Percentiles rank a stretch among this genome's conserved stretches.
Evolutionary conservation across 2,888 invertebrate species (phyloP).

Genomic region (Perdita meconis): DNA sequence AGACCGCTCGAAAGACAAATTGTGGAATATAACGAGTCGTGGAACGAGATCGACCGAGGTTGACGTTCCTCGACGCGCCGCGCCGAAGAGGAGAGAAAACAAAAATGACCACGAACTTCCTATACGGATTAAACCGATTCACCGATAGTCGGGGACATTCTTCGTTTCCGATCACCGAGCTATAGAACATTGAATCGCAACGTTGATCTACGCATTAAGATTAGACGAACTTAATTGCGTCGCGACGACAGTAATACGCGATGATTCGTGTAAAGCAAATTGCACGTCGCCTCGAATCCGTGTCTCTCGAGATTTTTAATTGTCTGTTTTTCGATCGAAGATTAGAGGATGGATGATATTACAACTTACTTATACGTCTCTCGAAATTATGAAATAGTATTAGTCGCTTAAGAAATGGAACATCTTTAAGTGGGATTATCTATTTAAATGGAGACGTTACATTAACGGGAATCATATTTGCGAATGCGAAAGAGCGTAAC

Average conservation of each 20-base stretch:
- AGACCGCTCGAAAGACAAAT: conserved; percentile 44
- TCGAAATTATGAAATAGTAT: background rate
- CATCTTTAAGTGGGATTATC: too few species aligned
- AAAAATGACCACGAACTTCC: conserved; percentile 3
- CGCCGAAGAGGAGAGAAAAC: background rate
- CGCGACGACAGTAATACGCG: conserved; percentile 36
- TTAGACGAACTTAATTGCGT: conserved; percentile 32
- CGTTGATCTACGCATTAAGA: conserved; percentile 12
- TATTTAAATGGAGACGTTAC: too few species aligned
- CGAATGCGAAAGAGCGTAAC: too few species aligned
- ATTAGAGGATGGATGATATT: background rate
- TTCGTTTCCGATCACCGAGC: background rate
- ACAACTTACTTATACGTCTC: background rate
- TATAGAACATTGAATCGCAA: background rate
- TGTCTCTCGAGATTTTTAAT: background rate
- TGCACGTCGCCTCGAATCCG: background rate
- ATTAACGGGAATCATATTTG: too few species aligned
- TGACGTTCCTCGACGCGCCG: conserved; percentile 1
- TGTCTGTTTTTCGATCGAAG: background rate
- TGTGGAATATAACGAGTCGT: conserved; percentile 35
- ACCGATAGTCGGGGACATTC: conserved; percentile 15
- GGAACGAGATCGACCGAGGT: conserved; percentile 35
- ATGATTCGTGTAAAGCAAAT: conserved; percentile 20
- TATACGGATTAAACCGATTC: conserved; percentile 31
- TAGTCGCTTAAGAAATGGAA: too few species aligned